Evolutionary conservation across 2,888 invertebrate genomes (phyloP).

Genomic region (Erebia palarica): DNA sequence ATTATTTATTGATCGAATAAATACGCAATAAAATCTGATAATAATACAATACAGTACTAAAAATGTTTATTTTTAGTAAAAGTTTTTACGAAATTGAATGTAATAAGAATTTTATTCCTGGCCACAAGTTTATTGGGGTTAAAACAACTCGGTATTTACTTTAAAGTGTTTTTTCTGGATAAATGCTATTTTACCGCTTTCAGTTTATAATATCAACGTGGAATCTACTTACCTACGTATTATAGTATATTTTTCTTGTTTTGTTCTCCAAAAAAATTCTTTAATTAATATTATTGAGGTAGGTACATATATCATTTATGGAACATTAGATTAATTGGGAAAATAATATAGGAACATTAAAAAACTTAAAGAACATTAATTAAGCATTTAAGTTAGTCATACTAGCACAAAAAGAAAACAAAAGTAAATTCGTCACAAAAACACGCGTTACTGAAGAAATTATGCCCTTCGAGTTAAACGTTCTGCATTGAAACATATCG

Average conservation of each 20-base stretch:
- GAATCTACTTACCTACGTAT: too few species aligned
- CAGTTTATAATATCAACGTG: too few species aligned
- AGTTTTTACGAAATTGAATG: background rate
- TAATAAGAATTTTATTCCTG: too few species aligned
- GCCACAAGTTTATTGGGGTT: background rate
- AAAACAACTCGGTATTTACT: background rate
- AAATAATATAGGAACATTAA: too few species aligned
- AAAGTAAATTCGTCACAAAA: conserved; percentile 1
- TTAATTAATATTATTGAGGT: too few species aligned
- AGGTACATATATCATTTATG: too few species aligned
- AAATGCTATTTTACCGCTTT: background rate
- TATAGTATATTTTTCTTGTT: too few species aligned
- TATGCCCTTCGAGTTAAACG: conserved; percentile 57
- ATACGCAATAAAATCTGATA: background rate
- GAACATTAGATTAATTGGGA: too few species aligned
- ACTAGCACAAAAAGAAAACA: background rate
- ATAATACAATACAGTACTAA: too few species aligned
- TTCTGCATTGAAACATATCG: conserved; percentile 45
- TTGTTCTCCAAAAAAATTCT: too few species aligned
- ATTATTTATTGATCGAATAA: background rate
- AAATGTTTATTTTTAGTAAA: background rate
- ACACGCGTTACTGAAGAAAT: conserved; percentile 14
- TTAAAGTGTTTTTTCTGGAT: background rate
- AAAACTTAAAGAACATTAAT: too few species aligned
- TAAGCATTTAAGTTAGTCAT: background rate